These are phyloP conservation scores for Actias luna DNA, from an alignment of 2,888 invertebrate genomes.

Conservation along the genomic window DNA sequence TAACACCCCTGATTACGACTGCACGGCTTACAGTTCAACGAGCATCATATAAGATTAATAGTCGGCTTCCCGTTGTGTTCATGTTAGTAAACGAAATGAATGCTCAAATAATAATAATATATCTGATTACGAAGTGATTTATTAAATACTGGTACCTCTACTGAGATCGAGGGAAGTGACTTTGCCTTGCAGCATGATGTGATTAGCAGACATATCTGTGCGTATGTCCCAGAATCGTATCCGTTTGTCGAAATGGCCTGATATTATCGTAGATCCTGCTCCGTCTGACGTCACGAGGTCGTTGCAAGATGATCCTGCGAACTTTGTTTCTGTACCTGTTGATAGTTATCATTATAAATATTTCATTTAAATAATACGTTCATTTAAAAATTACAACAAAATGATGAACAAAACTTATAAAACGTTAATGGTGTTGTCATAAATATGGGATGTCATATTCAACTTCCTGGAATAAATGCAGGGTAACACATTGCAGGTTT, in stretches of 20 bases:
- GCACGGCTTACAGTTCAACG: constrained; percentile 31
- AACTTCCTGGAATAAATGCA: not conserved
- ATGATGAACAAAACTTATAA: too few relatives aligned
- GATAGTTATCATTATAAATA: constrained; percentile 13
- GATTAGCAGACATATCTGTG: constrained; percentile 91
- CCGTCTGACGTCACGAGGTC: constrained; percentile 96
- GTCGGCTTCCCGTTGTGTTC: constrained; percentile 6
- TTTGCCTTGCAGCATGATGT: constrained; percentile 94
- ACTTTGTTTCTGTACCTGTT: constrained; percentile 93
- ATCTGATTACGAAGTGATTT: not conserved
- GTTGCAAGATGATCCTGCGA: constrained; percentile 98
- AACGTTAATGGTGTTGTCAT: not conserved
- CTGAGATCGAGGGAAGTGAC: constrained; percentile 97
- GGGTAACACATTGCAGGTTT: constrained; percentile 10
- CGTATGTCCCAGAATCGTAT: constrained; percentile 98
- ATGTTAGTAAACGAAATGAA: not conserved
- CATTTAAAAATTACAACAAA: not conserved
- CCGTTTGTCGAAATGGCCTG: constrained; percentile 98
- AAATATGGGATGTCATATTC: not conserved
- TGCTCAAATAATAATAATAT: constrained; percentile 3
- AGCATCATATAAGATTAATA: constrained; percentile 20
- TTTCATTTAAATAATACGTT: constrained; percentile 4
- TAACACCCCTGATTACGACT: too few relatives aligned
- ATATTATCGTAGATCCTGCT: constrained; percentile 94
- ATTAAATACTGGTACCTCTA: constrained; percentile 83